Evolutionary conservation across 2,888 invertebrate genomes (phyloP).

Genomic region (Cabera pusaria): DNA sequence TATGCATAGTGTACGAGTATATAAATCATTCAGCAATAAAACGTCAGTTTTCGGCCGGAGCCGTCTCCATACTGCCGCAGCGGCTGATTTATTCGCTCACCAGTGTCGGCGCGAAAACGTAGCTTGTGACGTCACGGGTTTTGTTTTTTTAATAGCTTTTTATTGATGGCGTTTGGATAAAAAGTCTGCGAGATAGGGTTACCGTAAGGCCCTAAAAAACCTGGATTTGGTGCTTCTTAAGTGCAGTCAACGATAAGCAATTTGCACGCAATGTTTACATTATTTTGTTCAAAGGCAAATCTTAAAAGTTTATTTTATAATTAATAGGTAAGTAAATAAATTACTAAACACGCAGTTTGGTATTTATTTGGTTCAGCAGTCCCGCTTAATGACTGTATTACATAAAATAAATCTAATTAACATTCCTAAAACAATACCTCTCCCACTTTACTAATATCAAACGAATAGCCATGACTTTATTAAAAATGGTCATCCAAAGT

Average conservation of each 20-base stretch:
- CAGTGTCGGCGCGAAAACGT: slow-evolving; percentile 77
- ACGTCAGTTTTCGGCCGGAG: slow-evolving; percentile 65
- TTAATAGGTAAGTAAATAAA: too few relatives aligned
- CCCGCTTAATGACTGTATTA: too few relatives aligned
- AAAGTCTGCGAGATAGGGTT: slow-evolving; percentile 67
- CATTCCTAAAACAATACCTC: too few relatives aligned
- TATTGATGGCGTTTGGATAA: slow-evolving; percentile 79
- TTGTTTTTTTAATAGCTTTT: slow-evolving; percentile 65
- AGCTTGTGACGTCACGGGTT: slow-evolving; percentile 78
- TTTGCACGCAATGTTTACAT: slow-evolving; percentile 8
- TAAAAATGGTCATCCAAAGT: too few relatives aligned
- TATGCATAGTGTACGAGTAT: too few relatives aligned
- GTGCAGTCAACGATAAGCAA: slow-evolving; percentile 8
- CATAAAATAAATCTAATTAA: too few relatives aligned
- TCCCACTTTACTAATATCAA: too few relatives aligned
- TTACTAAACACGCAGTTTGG: too few relatives aligned
- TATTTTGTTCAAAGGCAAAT: too few relatives aligned
- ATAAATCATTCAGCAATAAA: slow-evolving; percentile 63
- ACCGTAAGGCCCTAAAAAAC: slow-evolving; percentile 26
- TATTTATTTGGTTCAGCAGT: too few relatives aligned
- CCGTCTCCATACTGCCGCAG: slow-evolving; percentile 70
- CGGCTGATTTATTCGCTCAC: slow-evolving; percentile 74
- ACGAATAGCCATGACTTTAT: too few relatives aligned
- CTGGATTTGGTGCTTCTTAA: slow-evolving; percentile 14
- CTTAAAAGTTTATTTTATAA: too few relatives aligned